Base-by-base conservation (phyloP, 2,797 vertebrate genomes). In the Notolabrus celidotus region DNA sequence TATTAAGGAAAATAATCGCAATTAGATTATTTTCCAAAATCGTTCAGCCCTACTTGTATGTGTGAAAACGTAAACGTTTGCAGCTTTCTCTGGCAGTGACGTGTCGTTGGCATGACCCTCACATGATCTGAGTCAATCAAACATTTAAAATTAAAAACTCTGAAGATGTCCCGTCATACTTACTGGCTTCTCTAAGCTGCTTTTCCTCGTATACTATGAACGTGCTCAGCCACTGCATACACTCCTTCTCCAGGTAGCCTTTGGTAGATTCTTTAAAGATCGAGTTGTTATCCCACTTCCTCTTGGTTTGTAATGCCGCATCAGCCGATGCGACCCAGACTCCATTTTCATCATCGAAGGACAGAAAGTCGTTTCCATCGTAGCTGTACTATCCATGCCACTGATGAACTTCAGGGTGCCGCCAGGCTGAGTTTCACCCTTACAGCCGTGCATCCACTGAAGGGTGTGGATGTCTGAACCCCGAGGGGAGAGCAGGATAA, bases 231-330 rank as follows among this genome's bases (percentile, higher is more conserved):
- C 93, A 95, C 0, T 77, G 12, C 3, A 93, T 67, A 54, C 94
- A 94, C 82, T 95, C 93, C 0, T 71, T 76, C 84, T 92, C 79
- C 86, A 94, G 90, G 84, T 95, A 95, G 5, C 86, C 85, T 34
- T 83, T 90, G 83, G 93, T 95, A 92, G 94, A 94, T 2, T 92
- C 89, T 58, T 88, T 94, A 10, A 94, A 91, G 27, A 90, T 85
- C 14, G 34, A 5, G 3, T 92, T 86, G 0, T 0, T 0, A 17
- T 94, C 92, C 94, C 94, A 95, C 76, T 93, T 94, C 5, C 2
- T 68, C 79, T 92, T 94, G 62, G 92, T 94, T 4, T n/a, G 12
- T 0, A 0, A 0, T 0, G 87, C 92, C 0, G 17, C 63, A 0
- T 0, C 0, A 1, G 1, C 20, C 0, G 83, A 15, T 2, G 93